Percentiles rank a stretch among this genome's conserved stretches.
phyloP scores from a whole-genome alignment of 2,888 invertebrate species.

The Diloba caeruleocephala region DNA sequence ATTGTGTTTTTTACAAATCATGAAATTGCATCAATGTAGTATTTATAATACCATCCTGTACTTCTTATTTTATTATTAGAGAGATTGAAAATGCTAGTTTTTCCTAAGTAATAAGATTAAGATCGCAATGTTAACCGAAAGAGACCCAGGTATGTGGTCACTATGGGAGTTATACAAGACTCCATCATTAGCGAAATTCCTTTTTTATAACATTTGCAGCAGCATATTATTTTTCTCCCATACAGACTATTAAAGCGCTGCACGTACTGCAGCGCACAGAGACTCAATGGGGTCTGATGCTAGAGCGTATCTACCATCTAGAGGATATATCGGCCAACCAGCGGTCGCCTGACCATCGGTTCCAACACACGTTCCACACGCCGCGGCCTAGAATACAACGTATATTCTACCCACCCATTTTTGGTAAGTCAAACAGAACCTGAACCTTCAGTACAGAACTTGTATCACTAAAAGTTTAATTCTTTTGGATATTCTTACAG shows the following conservation, averaged over 20 bases:
- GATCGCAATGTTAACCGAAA: too few species aligned
- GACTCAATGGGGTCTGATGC: slow-evolving; percentile 97
- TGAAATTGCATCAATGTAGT: not conserved
- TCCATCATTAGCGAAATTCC: not conserved
- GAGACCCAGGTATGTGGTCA: too few species aligned
- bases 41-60: not conserved
- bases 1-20: not conserved
- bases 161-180: slow-evolving; percentile 8
- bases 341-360: slow-evolving; percentile 87
- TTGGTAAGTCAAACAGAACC: slow-evolving; percentile 90
- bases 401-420: slow-evolving; percentile 90
- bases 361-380: slow-evolving; percentile 92
- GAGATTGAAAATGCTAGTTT: too few species aligned
- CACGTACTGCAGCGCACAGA: slow-evolving; percentile 98
- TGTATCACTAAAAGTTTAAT: too few species aligned
- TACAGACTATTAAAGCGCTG: slow-evolving; percentile 94
- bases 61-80: too few species aligned
- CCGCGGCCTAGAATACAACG: slow-evolving; percentile 89
- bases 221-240: not conserved
- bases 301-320: slow-evolving; percentile 93
- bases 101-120: too few species aligned
- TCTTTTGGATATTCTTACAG: too few species aligned
- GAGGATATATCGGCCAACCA: slow-evolving; percentile 96
- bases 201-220: not conserved
- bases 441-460: too few species aligned